Conservation (phyloP, 2,113 vertebrate species). For the Natator depressus region DNA sequence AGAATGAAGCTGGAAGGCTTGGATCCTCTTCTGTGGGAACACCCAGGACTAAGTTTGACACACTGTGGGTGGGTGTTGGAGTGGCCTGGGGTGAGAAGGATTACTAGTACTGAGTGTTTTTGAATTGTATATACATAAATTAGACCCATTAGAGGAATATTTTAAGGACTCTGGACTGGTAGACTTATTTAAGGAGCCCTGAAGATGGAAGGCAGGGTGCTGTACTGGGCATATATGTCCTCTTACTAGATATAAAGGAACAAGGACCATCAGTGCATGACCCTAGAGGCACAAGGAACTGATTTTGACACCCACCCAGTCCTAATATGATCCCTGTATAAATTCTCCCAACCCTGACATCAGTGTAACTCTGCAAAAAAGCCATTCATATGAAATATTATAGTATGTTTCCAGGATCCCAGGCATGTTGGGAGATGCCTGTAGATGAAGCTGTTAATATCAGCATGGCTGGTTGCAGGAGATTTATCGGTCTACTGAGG, state of each 20-base stretch:
- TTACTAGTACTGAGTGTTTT: neutral
- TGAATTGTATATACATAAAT: neutral
- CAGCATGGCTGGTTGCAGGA: slow-evolving; percentile 16
- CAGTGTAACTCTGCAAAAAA: neutral
- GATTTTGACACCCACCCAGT: neutral
- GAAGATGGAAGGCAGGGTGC: neutral
- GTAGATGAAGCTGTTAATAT: slow-evolving; percentile 11
- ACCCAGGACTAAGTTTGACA: neutral
- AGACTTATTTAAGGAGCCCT: neutral
- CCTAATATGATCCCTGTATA: neutral
- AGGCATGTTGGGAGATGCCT: neutral
- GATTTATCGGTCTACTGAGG: slow-evolving; percentile 8
- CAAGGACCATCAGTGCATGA: neutral
- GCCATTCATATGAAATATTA: slow-evolving; percentile 7
- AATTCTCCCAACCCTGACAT: neutral
- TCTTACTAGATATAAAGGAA: neutral
- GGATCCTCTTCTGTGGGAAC: neutral
- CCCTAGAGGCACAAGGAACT: slow-evolving; percentile 4
- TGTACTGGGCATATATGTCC: neutral
- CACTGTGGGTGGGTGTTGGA: neutral
- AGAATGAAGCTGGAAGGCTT: neutral
- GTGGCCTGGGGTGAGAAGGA: neutral
- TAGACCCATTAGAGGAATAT: neutral
- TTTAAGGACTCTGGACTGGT: neutral
- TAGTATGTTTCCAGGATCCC: neutral